Base-by-base conservation (phyloP, 2,888 invertebrate species). In the Lordiphosa andalusiaca region DNA sequence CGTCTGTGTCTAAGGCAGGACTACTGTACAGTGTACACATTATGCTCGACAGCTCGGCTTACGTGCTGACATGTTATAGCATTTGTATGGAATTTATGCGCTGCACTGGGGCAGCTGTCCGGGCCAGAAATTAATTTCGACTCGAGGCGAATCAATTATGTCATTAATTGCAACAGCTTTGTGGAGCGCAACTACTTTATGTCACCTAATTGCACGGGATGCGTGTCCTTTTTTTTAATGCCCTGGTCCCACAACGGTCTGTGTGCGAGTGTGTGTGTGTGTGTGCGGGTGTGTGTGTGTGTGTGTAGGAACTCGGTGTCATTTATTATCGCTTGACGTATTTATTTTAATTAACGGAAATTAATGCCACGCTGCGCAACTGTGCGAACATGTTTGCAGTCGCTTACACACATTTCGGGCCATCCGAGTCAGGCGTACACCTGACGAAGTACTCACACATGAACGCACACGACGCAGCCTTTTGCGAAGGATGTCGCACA, bases 341-440 rank as follows among this genome's bases (percentile, higher is more conserved):
- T 84, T 81, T 82, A 81, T 81, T 81, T 81, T 81, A 81, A 81
- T 81, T 81, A 81, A 84, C 84, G 80, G 82, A 81, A 81, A 81
- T 81, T 81, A 81, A 84, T 82, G 84, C 82, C 82, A 82, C 62
- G 68, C 67, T 69, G 78, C 74, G 80, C 73, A 72, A 70, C 68
- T 69, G 67, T 66, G 72, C 67, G 83, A 70, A 71, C 71, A 75
- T 78, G 71, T 69, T 80, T 73, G 80, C 77, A 78, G 58, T 63
- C 58, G 68, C 78, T 78, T 68, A 63, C 75, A 82, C 76, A 67
- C 58, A 74, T 64, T 73, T 62, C 62, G 62, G 53, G 47, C 33
- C 50, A 23, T n/a, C 12, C 21, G n/a, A 64, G 50, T 54, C 42
- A 19, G 52, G 44, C 55, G 67, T 65, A 58, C 57, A 56, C 48